Evolutionary conservation across 2,888 invertebrate species (phyloP), one percentile per base, ranked within the genome.

Genomic region (Bombylius discolor): DNA sequence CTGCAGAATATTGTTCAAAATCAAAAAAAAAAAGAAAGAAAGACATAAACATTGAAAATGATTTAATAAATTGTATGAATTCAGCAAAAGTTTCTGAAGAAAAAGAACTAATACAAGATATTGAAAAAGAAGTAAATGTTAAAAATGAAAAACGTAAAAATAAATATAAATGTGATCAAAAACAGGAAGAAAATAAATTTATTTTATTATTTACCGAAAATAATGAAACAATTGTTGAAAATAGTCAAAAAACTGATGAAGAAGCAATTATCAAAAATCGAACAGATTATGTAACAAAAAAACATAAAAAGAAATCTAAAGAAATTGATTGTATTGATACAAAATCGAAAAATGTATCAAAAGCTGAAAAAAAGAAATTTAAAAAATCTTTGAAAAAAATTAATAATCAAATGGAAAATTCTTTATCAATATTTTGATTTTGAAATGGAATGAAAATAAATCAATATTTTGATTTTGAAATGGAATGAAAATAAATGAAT

Each of bases 11-110:
- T 14, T 50, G 11, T 13, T 56, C 52, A 44, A 59, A 47, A 49
- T 55, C 54, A 1, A 62, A 61, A 42, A 58, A 61, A 34, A 62
- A 61, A 51, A 61, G 56, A 23, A 62, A 58, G 32, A 52, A 52
- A 49, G 50, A 60, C 36, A 60, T 55, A 31, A 45, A 53, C 9
- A 39, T 14, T n/a, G 49, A 59, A 36, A 36, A 51, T 4, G 39
- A 47, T n/a, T 42, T 55, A 39, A 12, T 50, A n/a, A 13, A 6
- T 23, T 47, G 32, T 36, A 9, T 51, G 7, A 39, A 47, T 51
- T 13, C 32, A 12, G n/a, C 32, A 11, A 32, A 9, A 32, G 33
- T 44, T 33, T 5, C 33, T 34, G n/a, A 5, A 2, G 23, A 23
- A 23, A 23, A 23, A 23, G 3, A 23, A 23, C 23, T 23, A 3